phyloP scores from a whole-genome alignment of 2,888 invertebrate species.

The Drosophila mimetica region DNA sequence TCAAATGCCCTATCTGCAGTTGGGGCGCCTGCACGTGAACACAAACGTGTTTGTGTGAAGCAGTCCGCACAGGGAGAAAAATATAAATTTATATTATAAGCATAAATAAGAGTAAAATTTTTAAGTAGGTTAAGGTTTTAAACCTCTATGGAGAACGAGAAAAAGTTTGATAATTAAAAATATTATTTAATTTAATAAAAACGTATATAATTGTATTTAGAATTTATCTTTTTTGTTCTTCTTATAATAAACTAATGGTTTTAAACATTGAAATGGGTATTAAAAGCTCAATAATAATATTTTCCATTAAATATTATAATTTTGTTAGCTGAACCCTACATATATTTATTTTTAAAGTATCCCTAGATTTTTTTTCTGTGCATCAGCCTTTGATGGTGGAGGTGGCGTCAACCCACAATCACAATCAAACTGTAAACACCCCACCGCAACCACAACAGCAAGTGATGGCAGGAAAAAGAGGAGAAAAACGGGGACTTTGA shows the following conservation, averaged over 20 bases:
- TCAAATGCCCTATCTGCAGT: constrained; percentile 54
- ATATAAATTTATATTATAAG: neutral
- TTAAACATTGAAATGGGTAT: no score
- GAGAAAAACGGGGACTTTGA: neutral
- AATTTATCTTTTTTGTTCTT: no score
- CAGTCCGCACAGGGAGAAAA: constrained; percentile 9
- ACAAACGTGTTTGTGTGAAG: constrained; percentile 44
- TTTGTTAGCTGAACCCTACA: no score
- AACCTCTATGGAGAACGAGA: no score
- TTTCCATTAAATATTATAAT: no score
- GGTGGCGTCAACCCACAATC: constrained; percentile 33
- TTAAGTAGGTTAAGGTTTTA: no score
- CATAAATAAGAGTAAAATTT: no score
- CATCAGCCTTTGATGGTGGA: constrained; percentile 4
- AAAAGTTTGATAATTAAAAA: no score
- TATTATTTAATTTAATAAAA: no score
- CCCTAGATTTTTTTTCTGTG: neutral
- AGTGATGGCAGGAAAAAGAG: constrained; percentile 44
- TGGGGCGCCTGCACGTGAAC: constrained; percentile 48
- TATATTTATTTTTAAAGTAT: neutral
- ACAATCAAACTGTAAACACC: constrained; percentile 61
- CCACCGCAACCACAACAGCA: constrained; percentile 56
- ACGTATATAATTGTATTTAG: no score
- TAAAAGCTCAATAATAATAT: no score
- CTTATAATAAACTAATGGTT: no score